Base-by-base conservation (phyloP, 2,113 vertebrate species). In the Alethe castanea region DNA sequence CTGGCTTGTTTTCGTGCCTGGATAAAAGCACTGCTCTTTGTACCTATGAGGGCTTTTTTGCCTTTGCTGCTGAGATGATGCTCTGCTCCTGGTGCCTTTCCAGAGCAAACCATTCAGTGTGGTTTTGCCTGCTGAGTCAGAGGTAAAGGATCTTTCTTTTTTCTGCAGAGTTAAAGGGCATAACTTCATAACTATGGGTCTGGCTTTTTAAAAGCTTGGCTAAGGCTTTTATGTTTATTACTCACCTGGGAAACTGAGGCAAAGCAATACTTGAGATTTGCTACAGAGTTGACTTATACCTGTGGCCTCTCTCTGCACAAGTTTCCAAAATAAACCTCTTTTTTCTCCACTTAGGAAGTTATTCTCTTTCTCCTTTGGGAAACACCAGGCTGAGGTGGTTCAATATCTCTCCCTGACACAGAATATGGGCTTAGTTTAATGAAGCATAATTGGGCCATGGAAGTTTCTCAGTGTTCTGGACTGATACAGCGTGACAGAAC, bases 371-470 rank as follows among this genome's bases (percentile, higher is more conserved):
- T 62, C 28, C 28, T 81, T 76, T 88, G 42, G 65, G 52, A 82
- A 80, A 28, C 20, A 16, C 15, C 19, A 74, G 67, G 22, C 45
- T 40, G 22, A 64, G 42, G 38, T 70, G 20, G 71, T 83, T 96
- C 52, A 0, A 31, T 95, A 62, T 90, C 71, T 92, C 70, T 91
- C 81, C 33, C 87, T 83, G 87, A 26, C 85, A 67, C 40, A 42
- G 76, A 92, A 17, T 72, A 64, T 45, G 76, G 79, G 86, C 40
- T 96, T 71, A 81, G 92, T 95, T 97, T 97, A 97, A 96, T 95
- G 96, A 96, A 92, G 80, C 94, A 93, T 96, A 94, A 96, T 95
- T 95, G 94, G 96, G 92, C 92, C 85, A 74, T 95, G 82, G 85
- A 90, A 94, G 40, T 90, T 95, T 86, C 59, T 88, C 89, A 53